phyloP scores from a whole-genome alignment of 2,888 invertebrate genomes.

The Clivina fossor region DNA sequence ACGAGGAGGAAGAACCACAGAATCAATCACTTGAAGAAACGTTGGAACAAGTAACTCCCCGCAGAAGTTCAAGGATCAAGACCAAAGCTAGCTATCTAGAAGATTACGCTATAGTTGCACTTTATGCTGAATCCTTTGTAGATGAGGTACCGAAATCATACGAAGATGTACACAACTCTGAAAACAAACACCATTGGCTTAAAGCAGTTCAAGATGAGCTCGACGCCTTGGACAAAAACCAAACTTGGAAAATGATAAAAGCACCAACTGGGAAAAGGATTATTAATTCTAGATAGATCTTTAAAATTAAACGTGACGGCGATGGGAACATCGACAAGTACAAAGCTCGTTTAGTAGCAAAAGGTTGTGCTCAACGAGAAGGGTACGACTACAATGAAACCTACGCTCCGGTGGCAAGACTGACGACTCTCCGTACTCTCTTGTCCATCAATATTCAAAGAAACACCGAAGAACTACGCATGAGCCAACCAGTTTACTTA shows the following conservation, averaged over 20 bases:
- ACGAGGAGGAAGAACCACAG: constrained; percentile 4
- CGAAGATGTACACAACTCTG: constrained; percentile 17
- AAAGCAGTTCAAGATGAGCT: constrained; percentile 40
- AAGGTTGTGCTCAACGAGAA: constrained; percentile 40
- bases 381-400: constrained; percentile 44
- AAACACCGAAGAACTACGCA: no score
- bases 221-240: constrained; percentile 35
- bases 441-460: constrained; percentile 34
- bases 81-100: constrained; percentile 22
- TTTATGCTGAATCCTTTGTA: constrained; percentile 28
- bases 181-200: constrained; percentile 34
- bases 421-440: constrained; percentile 40
- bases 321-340: constrained; percentile 36
- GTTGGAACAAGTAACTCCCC: constrained; percentile 6
- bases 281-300: constrained; percentile 39
- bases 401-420: constrained; percentile 42
- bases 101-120: constrained; percentile 22
- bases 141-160: constrained; percentile 29
- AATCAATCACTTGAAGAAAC: background rate
- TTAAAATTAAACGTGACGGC: constrained; percentile 37
- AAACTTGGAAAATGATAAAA: constrained; percentile 37
- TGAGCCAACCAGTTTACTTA: no score
- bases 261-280: constrained; percentile 34
- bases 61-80: constrained; percentile 12
- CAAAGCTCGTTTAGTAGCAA: constrained; percentile 42